A percentile compares a stretch with the other conserved stretches of the same genome.
Conservation (phyloP, 2,113 vertebrate genomes). For the Sinosuthora webbiana region DNA sequence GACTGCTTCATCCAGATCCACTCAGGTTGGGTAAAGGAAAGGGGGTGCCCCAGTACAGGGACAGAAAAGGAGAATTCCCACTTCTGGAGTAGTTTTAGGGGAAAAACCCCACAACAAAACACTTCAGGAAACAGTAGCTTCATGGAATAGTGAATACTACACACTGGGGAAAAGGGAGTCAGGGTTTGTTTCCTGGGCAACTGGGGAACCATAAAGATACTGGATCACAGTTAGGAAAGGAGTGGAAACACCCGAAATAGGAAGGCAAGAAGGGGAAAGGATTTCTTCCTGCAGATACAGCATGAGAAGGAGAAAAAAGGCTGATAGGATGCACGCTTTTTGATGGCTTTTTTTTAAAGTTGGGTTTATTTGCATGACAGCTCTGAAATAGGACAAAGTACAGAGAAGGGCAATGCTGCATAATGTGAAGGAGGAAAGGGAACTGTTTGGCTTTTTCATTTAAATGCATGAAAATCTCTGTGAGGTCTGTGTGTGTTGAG, state of each 20-base stretch:
- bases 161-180: rapidly evolving
- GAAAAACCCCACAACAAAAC: background rate
- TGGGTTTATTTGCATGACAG: slow-evolving; percentile 28
- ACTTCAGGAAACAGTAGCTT: background rate
- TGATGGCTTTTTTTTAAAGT: background rate
- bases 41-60: background rate
- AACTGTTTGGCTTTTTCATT: slow-evolving; percentile 37
- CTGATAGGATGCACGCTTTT: background rate
- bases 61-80: background rate
- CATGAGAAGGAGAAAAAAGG: background rate
- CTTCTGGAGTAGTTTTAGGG: background rate
- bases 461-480: slow-evolving; percentile 41
- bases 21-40: background rate
- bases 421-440: background rate
- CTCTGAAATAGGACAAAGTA: slow-evolving; percentile 36
- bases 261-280: background rate
- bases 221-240: background rate
- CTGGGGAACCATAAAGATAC: background rate
- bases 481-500: background rate
- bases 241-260: background rate
- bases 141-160: background rate
- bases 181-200: background rate
- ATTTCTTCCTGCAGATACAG: background rate
- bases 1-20: background rate
- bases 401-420: slow-evolving; percentile 55